Conservation (phyloP, 2,888 invertebrate species). For the Volucella zonaria region DNA sequence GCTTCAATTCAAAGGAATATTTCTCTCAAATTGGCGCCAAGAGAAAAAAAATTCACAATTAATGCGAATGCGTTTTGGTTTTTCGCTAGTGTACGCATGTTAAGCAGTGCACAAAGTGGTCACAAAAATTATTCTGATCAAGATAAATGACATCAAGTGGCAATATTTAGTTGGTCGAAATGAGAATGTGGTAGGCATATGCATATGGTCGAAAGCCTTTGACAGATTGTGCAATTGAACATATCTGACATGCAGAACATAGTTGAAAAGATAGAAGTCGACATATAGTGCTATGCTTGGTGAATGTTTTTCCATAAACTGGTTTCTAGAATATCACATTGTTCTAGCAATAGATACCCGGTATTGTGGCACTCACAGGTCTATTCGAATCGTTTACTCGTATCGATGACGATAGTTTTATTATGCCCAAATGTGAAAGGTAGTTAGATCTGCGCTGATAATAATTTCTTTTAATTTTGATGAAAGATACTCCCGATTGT, state of each 20-base stretch:
- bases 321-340: too few species aligned
- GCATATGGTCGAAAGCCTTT: background rate
- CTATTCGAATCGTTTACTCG: too few species aligned
- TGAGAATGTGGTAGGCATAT: background rate
- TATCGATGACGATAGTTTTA: too few species aligned
- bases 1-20: constrained; percentile 42
- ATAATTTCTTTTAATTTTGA: too few species aligned
- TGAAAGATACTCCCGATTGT: too few species aligned
- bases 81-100: constrained; percentile 29
- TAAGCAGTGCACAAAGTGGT: constrained; percentile 10
- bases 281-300: too few species aligned
- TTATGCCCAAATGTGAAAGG: too few species aligned
- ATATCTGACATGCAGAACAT: background rate
- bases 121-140: constrained; percentile 43
- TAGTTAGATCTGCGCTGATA: too few species aligned
- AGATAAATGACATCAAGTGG: constrained; percentile 24
- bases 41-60: constrained; percentile 29
- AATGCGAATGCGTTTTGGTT: constrained; percentile 1
- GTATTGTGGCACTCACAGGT: too few species aligned
- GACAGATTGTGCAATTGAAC: background rate
- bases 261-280: too few species aligned
- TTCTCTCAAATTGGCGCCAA: constrained; percentile 56
- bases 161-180: background rate
- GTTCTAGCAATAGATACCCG: too few species aligned
- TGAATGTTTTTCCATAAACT: too few species aligned